Conservation (phyloP, 2,797 vertebrate species). For the Setipinna tenuifilis region DNA sequence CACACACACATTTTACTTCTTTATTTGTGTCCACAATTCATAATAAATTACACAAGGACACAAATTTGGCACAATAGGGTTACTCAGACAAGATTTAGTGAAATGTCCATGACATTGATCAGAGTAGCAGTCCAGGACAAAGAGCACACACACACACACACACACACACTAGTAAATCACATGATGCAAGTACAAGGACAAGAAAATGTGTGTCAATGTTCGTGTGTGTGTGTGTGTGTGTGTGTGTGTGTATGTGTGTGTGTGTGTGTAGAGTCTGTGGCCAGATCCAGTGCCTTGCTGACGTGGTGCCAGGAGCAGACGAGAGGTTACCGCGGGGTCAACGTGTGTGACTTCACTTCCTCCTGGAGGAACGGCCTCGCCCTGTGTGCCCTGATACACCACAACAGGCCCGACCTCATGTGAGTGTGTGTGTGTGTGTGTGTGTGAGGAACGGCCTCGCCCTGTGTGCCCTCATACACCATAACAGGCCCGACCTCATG, state of each 20-base stretch:
- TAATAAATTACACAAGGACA: no score
- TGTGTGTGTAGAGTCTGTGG: slow-evolving; percentile 79
- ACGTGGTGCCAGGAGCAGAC: slow-evolving; percentile 94
- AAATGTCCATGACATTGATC: no score
- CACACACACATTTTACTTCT: slow-evolving; percentile 3
- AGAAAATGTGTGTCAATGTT: no score
- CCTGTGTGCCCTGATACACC: slow-evolving; percentile 92
- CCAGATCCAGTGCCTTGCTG: slow-evolving; percentile 86
- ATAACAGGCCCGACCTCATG: no score
- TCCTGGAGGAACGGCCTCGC: slow-evolving; percentile 96
- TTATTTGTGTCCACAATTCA: no score
- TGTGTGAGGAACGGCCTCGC: background rate
- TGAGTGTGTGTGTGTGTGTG: slow-evolving; percentile 65
- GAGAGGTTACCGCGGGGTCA: slow-evolving; percentile 81
- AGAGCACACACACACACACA: background rate
- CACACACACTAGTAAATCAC: background rate
- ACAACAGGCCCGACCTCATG: slow-evolving; percentile 89
- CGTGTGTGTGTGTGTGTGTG: slow-evolving; percentile 15
- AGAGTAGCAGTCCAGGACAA: no score
- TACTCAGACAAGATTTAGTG: no score
- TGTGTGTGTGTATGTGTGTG: background rate
- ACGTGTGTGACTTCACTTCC: slow-evolving; percentile 85
- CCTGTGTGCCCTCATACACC: no score
- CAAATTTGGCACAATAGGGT: no score
- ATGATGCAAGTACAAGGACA: no score